A percentile compares a stretch with the other conserved stretches of the same genome.
Evolutionary conservation across 2,797 vertebrate species (phyloP).

Genomic region (Anguilla anguilla): DNA sequence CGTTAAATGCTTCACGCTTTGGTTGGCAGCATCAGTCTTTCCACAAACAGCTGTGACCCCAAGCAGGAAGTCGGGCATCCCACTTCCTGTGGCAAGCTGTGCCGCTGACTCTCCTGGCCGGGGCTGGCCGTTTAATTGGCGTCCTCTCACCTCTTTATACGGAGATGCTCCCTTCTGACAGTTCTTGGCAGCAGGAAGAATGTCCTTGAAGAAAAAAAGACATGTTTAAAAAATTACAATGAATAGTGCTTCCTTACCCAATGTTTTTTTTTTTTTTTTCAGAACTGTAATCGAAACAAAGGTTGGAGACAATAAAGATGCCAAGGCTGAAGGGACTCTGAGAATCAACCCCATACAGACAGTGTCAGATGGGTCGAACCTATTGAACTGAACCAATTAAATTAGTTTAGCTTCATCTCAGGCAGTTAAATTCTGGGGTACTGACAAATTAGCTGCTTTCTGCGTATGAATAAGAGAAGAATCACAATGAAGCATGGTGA

Average conservation of each 20-base stretch:
- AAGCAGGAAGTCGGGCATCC: constrained; percentile 82
- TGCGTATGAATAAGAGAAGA: constrained; percentile 67
- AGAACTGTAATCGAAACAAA: constrained; percentile 73
- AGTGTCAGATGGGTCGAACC: constrained; percentile 71
- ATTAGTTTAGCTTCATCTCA: constrained; percentile 71
- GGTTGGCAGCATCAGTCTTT: constrained; percentile 73
- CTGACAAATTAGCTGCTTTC: constrained; percentile 73
- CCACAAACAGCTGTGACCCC: constrained; percentile 88
- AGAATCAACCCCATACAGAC: constrained; percentile 66
- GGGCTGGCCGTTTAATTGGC: constrained; percentile 94
- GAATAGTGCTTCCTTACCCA: constrained; percentile 76
- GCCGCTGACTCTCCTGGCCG: constrained; percentile 85
- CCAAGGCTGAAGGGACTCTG: constrained; percentile 49
- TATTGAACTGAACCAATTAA: constrained; percentile 77
- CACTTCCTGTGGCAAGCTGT: constrained; percentile 90
- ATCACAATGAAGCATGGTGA: constrained; percentile 60
- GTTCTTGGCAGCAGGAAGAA: constrained; percentile 91
- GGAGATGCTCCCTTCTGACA: constrained; percentile 88
- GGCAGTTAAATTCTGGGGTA: constrained; percentile 71
- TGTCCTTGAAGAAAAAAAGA: constrained; percentile 88
- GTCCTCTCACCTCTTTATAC: constrained; percentile 91
- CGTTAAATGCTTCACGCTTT: constrained; percentile 71
- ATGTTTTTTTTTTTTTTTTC: constrained; percentile 54
- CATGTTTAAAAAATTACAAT: constrained; percentile 81
- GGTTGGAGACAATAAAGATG: constrained; percentile 70